phyloP scores from a whole-genome alignment of 2,113 vertebrate genomes.

The Bucco capensis region DNA sequence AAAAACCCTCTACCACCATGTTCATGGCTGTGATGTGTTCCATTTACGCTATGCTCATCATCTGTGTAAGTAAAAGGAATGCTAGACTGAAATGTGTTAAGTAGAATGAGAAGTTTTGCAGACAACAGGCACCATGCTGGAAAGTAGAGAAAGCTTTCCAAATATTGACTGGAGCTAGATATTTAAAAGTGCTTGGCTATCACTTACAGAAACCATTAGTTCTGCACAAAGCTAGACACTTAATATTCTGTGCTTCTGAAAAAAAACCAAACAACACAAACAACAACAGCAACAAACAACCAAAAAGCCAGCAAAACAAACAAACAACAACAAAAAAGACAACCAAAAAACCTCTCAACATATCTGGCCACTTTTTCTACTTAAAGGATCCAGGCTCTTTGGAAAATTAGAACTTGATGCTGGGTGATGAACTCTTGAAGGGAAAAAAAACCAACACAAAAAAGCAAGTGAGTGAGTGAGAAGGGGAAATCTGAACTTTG shows the following conservation, averaged over 20 bases:
- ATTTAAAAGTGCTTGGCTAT: slow-evolving; percentile 19
- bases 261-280: not conserved
- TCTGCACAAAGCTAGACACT: not conserved
- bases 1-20: slow-evolving; percentile 93
- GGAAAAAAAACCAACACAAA: not conserved
- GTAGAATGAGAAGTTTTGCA: not conserved
- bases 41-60: slow-evolving; percentile 90
- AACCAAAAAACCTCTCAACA: not conserved
- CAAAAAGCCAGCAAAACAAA: not conserved
- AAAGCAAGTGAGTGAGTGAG: not conserved
- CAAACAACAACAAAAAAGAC: not conserved
- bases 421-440: not conserved
- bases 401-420: not conserved
- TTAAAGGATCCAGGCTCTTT: not conserved
- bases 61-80: slow-evolving; percentile 79
- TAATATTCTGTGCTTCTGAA: not conserved
- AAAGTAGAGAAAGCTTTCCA: slow-evolving; percentile 10
- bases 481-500: not conserved
- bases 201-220: slow-evolving; percentile 1
- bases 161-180: not conserved
- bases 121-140: not conserved
- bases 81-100: not conserved
- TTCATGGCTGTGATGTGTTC: slow-evolving; percentile 89
- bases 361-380: not conserved
- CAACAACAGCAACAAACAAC: not conserved